phyloP scores from a whole-genome alignment of 2,113 vertebrate species.

The Embiotoca jacksoni region DNA sequence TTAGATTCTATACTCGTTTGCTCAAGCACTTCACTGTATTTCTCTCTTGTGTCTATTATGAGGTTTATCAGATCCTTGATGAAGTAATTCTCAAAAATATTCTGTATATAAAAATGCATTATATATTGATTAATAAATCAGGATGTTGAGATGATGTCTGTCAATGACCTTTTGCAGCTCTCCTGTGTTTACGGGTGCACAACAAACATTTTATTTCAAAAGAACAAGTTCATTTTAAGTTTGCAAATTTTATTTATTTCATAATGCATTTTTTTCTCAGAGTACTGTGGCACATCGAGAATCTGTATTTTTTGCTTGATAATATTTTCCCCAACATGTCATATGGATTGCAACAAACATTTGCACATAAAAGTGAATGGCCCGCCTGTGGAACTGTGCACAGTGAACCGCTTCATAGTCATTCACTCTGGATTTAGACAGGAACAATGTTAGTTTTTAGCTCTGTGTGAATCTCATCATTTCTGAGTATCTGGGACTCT shows the following conservation, averaged over 20 bases:
- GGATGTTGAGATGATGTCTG: conserved; percentile 53
- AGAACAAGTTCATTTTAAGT: conserved; percentile 15
- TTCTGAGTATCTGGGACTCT: conserved; percentile 39
- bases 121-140: conserved; percentile 83
- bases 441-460: conserved; percentile 47
- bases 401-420: conserved; percentile 61
- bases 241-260: conserved; percentile 83
- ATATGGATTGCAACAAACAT: conserved; percentile 72
- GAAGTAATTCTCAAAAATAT: conserved; percentile 29
- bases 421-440: conserved; percentile 64
- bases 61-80: conserved; percentile 28
- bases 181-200: neutral
- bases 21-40: conserved; percentile 34
- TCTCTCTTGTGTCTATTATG: conserved; percentile 47
- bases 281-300: conserved; percentile 81
- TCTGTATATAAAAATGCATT: conserved; percentile 79
- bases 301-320: conserved; percentile 78
- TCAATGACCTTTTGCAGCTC: conserved; percentile 1
- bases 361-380: conserved; percentile 73
- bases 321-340: conserved; percentile 67
- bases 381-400: conserved; percentile 61
- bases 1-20: neutral
- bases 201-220: conserved; percentile 20
- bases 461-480: conserved; percentile 35
- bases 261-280: conserved; percentile 74